These are phyloP conservation scores for Drosophila fuyamai DNA, from an alignment of 1,140 invertebrate species.

Conservation along the genomic window DNA sequence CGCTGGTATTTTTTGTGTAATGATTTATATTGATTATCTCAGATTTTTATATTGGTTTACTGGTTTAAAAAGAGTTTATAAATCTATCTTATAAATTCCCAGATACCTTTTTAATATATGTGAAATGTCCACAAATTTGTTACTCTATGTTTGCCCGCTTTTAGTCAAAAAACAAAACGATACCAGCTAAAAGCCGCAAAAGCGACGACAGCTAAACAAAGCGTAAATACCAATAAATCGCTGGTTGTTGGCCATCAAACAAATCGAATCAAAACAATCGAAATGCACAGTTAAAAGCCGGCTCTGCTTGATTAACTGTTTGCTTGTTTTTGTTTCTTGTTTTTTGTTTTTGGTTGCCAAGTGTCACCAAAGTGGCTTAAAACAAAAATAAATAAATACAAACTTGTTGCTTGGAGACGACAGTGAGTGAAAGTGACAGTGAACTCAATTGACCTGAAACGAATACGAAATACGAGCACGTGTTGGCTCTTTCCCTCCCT, in stretches of 20 bases:
- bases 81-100: neutral
- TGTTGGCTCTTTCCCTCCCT: slow-evolving; percentile 10
- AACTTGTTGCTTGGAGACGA: slow-evolving; percentile 19
- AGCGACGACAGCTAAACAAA: slow-evolving; percentile 24
- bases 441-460: slow-evolving; percentile 73
- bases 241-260: slow-evolving; percentile 41
- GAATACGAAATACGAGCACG: slow-evolving; percentile 40
- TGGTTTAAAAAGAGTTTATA: neutral
- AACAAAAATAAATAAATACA: slow-evolving; percentile 27
- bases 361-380: slow-evolving; percentile 47
- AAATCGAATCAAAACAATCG: slow-evolving; percentile 46
- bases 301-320: slow-evolving; percentile 35
- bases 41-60: neutral
- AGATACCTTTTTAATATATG: neutral
- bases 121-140: neutral
- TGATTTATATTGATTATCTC: neutral
- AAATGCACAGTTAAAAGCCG: slow-evolving; percentile 66
- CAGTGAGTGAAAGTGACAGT: slow-evolving; percentile 76
- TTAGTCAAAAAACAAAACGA: slow-evolving; percentile 19
- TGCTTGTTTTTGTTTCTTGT: neutral
- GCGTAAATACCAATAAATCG: slow-evolving; percentile 47
- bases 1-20: neutral
- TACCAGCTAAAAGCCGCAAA: slow-evolving; percentile 29
- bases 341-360: slow-evolving; percentile 4
- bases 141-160: neutral